Percentiles rank a stretch among this genome's conserved stretches.
Conservation (phyloP, 2,888 invertebrate genomes). For the Aphodius sticticus region DNA sequence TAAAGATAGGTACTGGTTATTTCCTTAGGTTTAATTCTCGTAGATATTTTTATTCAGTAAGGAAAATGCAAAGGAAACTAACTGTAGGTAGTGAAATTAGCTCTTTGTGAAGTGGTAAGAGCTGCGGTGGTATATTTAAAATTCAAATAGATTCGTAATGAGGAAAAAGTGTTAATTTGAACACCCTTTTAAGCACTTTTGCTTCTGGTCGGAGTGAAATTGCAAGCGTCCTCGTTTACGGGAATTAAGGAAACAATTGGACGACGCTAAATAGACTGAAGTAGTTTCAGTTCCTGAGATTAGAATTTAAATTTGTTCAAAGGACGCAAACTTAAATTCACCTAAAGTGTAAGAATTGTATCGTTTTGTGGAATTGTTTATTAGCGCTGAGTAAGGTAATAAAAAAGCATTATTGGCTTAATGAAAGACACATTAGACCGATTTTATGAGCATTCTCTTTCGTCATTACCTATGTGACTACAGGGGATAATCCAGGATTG, state of each 20-base stretch:
- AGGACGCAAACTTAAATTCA: not conserved
- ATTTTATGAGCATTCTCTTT: too few relatives aligned
- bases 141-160: not conserved
- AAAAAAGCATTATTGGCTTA: too few relatives aligned
- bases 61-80: not conserved
- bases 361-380: not conserved
- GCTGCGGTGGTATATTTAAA: not conserved
- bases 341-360: not conserved
- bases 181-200: not conserved
- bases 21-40: not conserved
- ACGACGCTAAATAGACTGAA: not conserved
- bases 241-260: constrained; percentile 4
- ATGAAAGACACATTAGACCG: too few relatives aligned
- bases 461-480: too few relatives aligned
- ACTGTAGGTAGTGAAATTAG: not conserved
- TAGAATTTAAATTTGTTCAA: constrained; percentile 4
- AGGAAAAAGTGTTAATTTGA: not conserved
- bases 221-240: not conserved
- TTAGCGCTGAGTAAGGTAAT: too few relatives aligned
- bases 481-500: too few relatives aligned
- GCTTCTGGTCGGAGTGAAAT: not conserved
- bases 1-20: not conserved
- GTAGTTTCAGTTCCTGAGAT: not conserved
- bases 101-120: not conserved
- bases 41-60: not conserved